phyloP scores from a whole-genome alignment of 2,888 invertebrate genomes.

The Acheta domesticus region DNA sequence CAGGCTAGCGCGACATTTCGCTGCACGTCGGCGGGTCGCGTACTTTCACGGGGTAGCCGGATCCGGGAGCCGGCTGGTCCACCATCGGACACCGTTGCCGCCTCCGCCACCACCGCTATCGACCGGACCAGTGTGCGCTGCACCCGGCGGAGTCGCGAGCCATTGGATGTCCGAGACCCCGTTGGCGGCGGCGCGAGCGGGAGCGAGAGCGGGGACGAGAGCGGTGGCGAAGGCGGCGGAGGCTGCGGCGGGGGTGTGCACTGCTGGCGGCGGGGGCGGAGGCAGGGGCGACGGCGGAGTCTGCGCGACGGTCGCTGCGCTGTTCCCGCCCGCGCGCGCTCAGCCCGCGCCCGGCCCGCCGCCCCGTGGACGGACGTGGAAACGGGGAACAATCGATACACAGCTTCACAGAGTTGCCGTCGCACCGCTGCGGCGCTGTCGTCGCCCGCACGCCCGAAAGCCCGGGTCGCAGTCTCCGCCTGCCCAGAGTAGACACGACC shows the following conservation, averaged over 20 bases:
- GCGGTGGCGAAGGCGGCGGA: not conserved
- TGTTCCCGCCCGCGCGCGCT: not conserved
- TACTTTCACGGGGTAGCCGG: no score
- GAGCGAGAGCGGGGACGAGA: not conserved
- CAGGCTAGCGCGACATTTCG: no score
- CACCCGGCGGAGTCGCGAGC: not conserved
- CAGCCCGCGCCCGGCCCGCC: not conserved
- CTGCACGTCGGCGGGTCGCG: no score
- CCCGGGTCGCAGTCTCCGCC: no score
- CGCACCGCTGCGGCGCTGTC: not conserved
- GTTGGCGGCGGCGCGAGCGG: not conserved
- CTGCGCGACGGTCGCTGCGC: not conserved
- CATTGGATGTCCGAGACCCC: not conserved
- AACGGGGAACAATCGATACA: not conserved
- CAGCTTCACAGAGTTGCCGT: not conserved
- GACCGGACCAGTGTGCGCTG: not conserved
- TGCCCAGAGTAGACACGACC: no score
- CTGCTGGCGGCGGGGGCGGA: not conserved
- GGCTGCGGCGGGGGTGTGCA: not conserved
- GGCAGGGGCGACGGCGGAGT: no score
- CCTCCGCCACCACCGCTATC: not conserved
- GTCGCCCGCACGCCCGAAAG: not conserved
- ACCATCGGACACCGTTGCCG: not conserved
- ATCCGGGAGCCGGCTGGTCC: not conserved
- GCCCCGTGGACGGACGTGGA: not conserved